phyloP scores from a whole-genome alignment of 1,140 invertebrate genomes.

The Orchesella cincta region DNA sequence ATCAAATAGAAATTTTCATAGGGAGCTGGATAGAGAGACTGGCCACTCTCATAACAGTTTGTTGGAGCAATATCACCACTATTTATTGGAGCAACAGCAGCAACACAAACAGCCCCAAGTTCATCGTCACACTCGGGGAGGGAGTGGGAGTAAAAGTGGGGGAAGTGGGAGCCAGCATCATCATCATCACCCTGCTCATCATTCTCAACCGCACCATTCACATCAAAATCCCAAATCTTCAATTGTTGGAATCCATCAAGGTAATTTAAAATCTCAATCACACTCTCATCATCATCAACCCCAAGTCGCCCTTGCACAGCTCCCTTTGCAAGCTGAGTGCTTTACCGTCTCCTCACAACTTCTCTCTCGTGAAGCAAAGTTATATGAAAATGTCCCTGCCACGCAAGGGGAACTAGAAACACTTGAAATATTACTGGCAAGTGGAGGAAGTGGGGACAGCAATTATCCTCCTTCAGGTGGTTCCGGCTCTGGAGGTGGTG shows the following conservation, averaged over 20 bases:
- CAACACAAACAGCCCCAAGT: constrained; percentile 16
- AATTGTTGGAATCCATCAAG: constrained; percentile 22
- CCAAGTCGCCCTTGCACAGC: background rate
- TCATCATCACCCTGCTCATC: background rate
- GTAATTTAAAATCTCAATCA: constrained; percentile 8
- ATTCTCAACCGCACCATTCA: background rate
- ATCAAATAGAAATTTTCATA: background rate
- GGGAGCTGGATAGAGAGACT: constrained; percentile 4
- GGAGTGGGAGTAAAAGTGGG: background rate
- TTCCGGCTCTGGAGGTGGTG: constrained; percentile 3
- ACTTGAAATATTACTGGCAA: constrained; percentile 38
- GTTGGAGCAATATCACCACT: constrained; percentile 22
- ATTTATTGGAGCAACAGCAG: constrained; percentile 18
- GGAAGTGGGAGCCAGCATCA: background rate
- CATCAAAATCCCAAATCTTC: constrained; percentile 4
- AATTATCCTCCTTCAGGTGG: constrained; percentile 15
- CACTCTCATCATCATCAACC: constrained; percentile 1
- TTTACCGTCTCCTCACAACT: constrained; percentile 49
- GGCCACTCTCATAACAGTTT: constrained; percentile 2
- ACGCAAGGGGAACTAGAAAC: constrained; percentile 40
- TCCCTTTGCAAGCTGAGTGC: constrained; percentile 28
- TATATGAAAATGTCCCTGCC: constrained; percentile 49
- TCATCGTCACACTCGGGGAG: background rate
- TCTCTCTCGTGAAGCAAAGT: constrained; percentile 37
- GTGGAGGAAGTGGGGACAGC: constrained; percentile 29